These are phyloP conservation scores for Diadumene lineata DNA, from an alignment of 92 coral and sea anemone genomes.

Conservation along the genomic window DNA sequence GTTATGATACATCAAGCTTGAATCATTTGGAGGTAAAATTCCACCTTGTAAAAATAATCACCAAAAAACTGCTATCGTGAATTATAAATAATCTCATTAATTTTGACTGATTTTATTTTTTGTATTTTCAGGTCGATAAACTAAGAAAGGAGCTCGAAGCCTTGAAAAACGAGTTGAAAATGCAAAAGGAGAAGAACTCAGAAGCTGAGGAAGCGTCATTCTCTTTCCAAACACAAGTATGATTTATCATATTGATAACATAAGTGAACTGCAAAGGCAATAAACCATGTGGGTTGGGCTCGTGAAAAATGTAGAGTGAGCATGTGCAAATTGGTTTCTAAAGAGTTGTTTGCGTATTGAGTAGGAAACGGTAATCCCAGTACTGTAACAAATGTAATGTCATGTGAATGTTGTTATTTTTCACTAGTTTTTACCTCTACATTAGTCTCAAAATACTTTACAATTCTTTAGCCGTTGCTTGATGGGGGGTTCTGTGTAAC, in stretches of 20 bases:
- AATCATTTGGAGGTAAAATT: not conserved
- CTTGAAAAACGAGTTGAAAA: slow-evolving; percentile 32
- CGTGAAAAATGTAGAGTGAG: too few species aligned
- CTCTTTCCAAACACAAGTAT: slow-evolving; percentile 50
- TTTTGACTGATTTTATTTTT: not conserved
- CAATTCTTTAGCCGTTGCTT: too few species aligned
- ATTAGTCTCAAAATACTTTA: too few species aligned
- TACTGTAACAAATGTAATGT: too few species aligned
- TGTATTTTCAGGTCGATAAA: slow-evolving; percentile 30
- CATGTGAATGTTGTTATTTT: too few species aligned
- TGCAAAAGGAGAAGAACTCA: slow-evolving; percentile 22
- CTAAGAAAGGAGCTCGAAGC: slow-evolving; percentile 37
- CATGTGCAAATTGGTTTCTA: too few species aligned
- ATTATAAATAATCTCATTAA: not conserved
- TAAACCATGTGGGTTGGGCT: too few species aligned
- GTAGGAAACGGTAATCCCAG: too few species aligned
- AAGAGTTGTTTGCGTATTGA: too few species aligned
- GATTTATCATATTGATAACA: not conserved
- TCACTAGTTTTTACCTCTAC: too few species aligned
- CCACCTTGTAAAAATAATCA: not conserved
- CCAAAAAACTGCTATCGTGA: not conserved
- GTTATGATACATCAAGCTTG: not conserved
- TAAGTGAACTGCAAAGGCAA: not conserved
- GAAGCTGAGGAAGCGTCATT: slow-evolving; percentile 42
- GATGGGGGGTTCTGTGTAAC: too few species aligned